These are phyloP conservation scores for Sminthurides aquaticus DNA, from an alignment of 2,888 invertebrate species.

Conservation along the genomic window DNA sequence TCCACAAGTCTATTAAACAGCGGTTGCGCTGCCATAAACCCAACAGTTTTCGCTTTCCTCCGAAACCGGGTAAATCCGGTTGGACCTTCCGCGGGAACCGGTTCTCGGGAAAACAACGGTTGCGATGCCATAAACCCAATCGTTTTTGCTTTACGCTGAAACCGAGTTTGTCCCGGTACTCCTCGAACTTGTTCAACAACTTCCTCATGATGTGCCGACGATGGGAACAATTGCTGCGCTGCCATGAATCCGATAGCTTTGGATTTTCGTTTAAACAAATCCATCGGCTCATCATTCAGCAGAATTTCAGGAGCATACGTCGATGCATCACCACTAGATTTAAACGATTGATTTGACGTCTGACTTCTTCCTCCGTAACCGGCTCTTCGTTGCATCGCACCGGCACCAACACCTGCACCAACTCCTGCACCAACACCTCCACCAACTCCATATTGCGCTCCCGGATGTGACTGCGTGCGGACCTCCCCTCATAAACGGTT, in stretches of 20 bases:
- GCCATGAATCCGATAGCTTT: conserved; percentile 3
- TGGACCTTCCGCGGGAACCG: neutral
- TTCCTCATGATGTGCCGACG: neutral
- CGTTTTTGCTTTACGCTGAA: conserved; percentile 7
- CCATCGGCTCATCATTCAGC: neutral
- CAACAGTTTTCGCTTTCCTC: conserved; percentile 7
- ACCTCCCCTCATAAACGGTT: neutral
- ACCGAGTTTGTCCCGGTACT: conserved; percentile 4
- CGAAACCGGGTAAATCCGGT: neutral
- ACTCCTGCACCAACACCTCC: too few relatives aligned
- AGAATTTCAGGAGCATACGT: neutral
- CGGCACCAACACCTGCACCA: too few relatives aligned
- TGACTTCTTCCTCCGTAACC: too few relatives aligned
- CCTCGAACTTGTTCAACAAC: neutral
- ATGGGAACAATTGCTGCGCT: neutral
- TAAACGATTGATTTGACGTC: neutral
- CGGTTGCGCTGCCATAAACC: conserved; percentile 10
- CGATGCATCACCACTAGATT: too few relatives aligned
- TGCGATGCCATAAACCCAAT: conserved; percentile 9
- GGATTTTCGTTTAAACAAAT: conserved; percentile 8
- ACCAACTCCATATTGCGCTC: neutral
- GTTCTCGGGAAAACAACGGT: conserved; percentile 5
- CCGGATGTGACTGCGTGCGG: too few relatives aligned
- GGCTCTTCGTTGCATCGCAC: too few relatives aligned
- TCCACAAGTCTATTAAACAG: neutral